Base-by-base conservation (phyloP, 2,888 invertebrate genomes). In the Polymixis flavicincta region DNA sequence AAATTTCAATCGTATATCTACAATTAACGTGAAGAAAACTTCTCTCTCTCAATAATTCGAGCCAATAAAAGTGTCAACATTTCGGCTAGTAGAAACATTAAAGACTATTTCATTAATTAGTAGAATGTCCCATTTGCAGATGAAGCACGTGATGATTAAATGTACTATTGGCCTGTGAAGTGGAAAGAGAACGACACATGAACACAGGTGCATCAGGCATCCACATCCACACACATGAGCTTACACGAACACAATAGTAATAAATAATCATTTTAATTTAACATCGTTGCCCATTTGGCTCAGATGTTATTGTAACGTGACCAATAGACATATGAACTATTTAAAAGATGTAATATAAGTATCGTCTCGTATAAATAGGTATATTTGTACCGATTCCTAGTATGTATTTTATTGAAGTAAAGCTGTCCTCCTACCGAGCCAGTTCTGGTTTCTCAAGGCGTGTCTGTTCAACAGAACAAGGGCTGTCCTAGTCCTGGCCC, bases 231-330 rank as follows among this genome's bases (percentile, higher is more conserved):
- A 59, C 11, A 42, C 22, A 6, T 50, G 52, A 71, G 22, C 59
- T 54, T 55, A 42, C 50, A 70, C 37, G 71, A 83, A 83, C 81
- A 87, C 86, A 88, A 89, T 89, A 82, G 79, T 85, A 88, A 88
- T 91, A 90, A 91, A 90, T 90, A 64, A 60, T 75, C 89, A 90
- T 88, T 86, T 86, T 86, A 89, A 90, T 91, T 90, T 88, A 88
- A 89, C 87, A 87, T 84, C 84, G 85, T 71, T 84, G 83, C 85
- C 85, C 82, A 91, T 90, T 92, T 92, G 91, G 92, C 92, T 88
- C 89, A 85, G 76, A 83, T 83, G 82, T 86, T 85, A 80, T 86
- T 85, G 81, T 82, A 83, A 82, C 85, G 78, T 80, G 81, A 87
- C 77, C 75, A 77, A 76, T 14, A 67, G 57, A 71, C 42, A 64